Conservation (phyloP, 2,888 invertebrate species). For the Heliconius erato region DNA sequence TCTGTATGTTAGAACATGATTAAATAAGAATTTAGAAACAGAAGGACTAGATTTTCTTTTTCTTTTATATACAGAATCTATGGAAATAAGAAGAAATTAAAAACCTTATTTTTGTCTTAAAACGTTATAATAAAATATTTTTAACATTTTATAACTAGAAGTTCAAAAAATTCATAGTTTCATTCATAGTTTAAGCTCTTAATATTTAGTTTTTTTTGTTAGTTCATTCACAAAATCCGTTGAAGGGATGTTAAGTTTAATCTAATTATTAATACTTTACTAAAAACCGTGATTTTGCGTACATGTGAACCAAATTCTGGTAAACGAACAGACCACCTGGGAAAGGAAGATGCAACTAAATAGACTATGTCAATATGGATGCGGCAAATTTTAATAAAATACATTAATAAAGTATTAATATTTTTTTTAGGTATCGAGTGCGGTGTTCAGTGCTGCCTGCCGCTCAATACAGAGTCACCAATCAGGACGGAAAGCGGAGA, state of each 20-base stretch:
- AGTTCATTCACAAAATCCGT: slow-evolving; percentile 1
- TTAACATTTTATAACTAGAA: neutral
- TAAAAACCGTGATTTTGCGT: slow-evolving; percentile 60
- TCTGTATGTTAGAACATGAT: no score
- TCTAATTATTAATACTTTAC: slow-evolving; percentile 49
- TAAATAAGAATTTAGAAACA: no score
- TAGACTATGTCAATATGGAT: slow-evolving; percentile 52
- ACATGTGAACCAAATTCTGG: slow-evolving; percentile 57
- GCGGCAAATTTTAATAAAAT: slow-evolving; percentile 40
- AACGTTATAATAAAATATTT: no score
- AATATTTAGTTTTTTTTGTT: neutral
- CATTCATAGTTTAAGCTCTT: neutral
- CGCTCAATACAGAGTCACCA: neutral
- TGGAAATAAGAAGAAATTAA: no score
- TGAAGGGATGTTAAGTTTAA: slow-evolving; percentile 35
- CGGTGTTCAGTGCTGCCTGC: neutral
- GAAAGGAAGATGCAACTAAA: slow-evolving; percentile 56
- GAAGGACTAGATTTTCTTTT: no score
- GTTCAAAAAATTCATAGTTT: neutral
- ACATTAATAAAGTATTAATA: neutral
- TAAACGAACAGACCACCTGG: slow-evolving; percentile 75
- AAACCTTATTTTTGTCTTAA: no score
- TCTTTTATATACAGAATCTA: no score
- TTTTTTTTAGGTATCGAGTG: neutral
- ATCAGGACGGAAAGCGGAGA: neutral